Base-by-base conservation (phyloP, 1,140 invertebrate genomes). In the Eufriesea mexicana region DNA sequence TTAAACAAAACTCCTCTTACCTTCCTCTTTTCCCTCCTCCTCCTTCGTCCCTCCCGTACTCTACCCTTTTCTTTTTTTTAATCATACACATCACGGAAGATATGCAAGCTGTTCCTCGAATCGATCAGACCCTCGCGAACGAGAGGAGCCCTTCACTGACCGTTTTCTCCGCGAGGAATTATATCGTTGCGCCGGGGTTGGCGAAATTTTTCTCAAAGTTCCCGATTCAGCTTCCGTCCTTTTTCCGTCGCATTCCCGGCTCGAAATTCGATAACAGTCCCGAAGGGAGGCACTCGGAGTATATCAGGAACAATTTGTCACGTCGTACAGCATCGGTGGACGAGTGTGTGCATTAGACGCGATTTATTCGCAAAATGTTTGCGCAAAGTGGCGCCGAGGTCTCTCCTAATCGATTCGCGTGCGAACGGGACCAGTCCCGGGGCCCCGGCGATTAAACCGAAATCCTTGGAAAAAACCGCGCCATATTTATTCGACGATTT, bases 201-300 rank as follows among this genome's bases (percentile, higher is more conserved):
- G 18, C 42, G 20, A 51, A n/a, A 61, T 77, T 66, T 77, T 64
- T 77, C 74, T 35, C 18, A 66, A 64, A 64, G 18, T 76, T 75
- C 73, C n/a, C 55, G 72, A 59, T 47, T 47, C 18, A 28, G 61
- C 74, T 76, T 66, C n/a, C 74, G n/a, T 14, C 42, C 47, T 35
- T 16, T 73, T 42, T 45, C 71, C 10, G 35, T n/a, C 28, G 67
- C 57, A 61, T 51, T 59, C 74, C 62, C 35, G 35, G 23, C 10
- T 66, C 28, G 74, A 77, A 66, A 77, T 77, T 77, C 61, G 74
- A 77, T 77, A 77, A 77, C 74, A 77, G 61, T 54, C 28, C 74
- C 47, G 61, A 25, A 18, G 61, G 74, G 28, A 66, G 16, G 25
- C 20, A 54, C 74, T 77, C 61, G 1, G 49, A 54, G 16, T 51